A percentile compares a stretch with the other conserved stretches of the same genome.
Conservation (phyloP, 1,140 invertebrate genomes). For the Aphelenchoides besseyi region DNA sequence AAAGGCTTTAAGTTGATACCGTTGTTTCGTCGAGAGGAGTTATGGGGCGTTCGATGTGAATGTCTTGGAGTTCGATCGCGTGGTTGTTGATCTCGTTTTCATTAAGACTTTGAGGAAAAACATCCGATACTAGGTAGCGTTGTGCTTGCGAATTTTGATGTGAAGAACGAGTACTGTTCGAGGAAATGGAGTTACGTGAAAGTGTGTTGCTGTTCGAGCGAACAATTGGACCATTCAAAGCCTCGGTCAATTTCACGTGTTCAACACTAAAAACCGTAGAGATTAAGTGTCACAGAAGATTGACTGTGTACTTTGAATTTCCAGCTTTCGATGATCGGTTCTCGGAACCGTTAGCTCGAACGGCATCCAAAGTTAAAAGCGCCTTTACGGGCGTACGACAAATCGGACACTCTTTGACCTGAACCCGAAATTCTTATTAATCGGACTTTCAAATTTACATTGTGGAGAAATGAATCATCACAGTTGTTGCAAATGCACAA, state of each 20-base stretch:
- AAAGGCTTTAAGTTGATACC: background rate
- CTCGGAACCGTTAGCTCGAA: constrained; percentile 65
- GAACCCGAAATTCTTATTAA: constrained; percentile 22
- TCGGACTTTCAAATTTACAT: constrained; percentile 53
- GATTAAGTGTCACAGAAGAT: constrained; percentile 66
- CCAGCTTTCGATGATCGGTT: constrained; percentile 26
- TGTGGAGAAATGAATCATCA: constrained; percentile 90
- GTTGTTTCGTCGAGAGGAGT: background rate
- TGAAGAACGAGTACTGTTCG: background rate
- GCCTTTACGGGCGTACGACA: constrained; percentile 94
- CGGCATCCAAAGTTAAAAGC: constrained; percentile 86
- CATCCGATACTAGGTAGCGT: background rate
- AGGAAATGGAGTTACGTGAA: background rate
- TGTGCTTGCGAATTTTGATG: background rate
- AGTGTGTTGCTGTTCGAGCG: constrained; percentile 8
- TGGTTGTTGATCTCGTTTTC: background rate
- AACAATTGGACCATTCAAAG: constrained; percentile 82
- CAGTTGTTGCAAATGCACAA: constrained; percentile 94
- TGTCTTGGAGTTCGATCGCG: constrained; percentile 11
- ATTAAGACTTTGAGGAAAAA: background rate
- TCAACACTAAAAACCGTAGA: constrained; percentile 87
- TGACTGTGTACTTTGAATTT: constrained; percentile 17
- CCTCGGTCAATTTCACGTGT: constrained; percentile 90
- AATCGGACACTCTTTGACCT: constrained; percentile 82
- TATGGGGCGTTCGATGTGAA: background rate